Percentiles rank a stretch among this genome's conserved stretches.
Conservation (phyloP, 2,888 invertebrate genomes). For the Tridacna gigas region DNA sequence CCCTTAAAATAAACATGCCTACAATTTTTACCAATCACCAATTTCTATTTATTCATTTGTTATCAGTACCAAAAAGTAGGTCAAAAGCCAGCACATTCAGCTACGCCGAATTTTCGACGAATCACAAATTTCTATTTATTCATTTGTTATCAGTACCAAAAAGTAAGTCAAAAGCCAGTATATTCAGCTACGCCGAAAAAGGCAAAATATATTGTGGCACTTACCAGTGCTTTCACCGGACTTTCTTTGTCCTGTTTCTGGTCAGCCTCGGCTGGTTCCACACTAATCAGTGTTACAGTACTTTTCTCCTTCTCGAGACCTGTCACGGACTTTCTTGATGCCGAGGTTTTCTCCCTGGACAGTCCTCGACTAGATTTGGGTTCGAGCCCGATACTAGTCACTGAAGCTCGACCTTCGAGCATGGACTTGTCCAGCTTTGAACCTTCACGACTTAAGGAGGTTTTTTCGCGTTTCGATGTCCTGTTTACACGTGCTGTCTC, state of each 20-base stretch:
- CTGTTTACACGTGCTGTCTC: slow-evolving; percentile 10
- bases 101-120: no score
- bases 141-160: no score
- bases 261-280: slow-evolving; percentile 6
- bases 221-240: slow-evolving; percentile 2
- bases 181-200: no score
- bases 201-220: neutral
- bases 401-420: slow-evolving; percentile 5
- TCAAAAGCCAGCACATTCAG: no score
- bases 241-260: slow-evolving; percentile 21
- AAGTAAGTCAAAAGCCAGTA: no score
- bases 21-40: no score
- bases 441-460: slow-evolving; percentile 12
- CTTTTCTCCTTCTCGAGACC: slow-evolving; percentile 25
- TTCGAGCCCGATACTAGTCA: slow-evolving; percentile 27
- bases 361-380: slow-evolving; percentile 11
- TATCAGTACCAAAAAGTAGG: no score
- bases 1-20: no score
- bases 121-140: no score
- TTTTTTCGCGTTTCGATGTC: neutral
- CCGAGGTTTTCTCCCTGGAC: slow-evolving; percentile 5
- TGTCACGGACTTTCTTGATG: neutral
- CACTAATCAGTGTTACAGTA: slow-evolving; percentile 13
- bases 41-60: no score
- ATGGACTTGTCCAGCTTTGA: slow-evolving; percentile 10